Percentiles rank a stretch among this genome's conserved stretches.
These are phyloP conservation scores for Apamea monoglypha DNA, from an alignment of 2,888 invertebrate species.

Conservation along the genomic window DNA sequence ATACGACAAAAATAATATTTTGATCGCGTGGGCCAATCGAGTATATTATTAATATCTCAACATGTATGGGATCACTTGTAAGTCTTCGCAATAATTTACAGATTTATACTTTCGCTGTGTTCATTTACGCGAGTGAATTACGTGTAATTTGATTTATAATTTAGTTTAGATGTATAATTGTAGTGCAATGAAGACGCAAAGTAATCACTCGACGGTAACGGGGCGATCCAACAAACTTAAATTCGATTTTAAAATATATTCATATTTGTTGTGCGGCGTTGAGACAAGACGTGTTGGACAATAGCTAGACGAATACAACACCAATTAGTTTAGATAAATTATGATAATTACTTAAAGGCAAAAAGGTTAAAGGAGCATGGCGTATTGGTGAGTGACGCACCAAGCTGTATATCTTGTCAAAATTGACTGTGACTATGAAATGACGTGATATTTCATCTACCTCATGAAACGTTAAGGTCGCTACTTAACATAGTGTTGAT, in stretches of 20 bases:
- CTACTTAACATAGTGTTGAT: conserved; percentile 56
- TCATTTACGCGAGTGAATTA: conserved; percentile 67
- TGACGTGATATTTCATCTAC: conserved; percentile 61
- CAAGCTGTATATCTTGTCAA: conserved; percentile 26
- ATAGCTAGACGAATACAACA: conserved; percentile 18
- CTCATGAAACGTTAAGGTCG: conserved; percentile 54
- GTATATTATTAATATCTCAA: conserved; percentile 84
- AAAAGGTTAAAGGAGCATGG: conserved; percentile 19
- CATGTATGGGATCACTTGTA: conserved; percentile 87
- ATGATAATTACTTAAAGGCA: conserved; percentile 32
- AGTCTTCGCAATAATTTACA: conserved; percentile 80
- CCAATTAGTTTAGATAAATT: conserved; percentile 31
- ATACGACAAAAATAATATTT: conserved; percentile 76
- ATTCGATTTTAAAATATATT: conserved; percentile 37
- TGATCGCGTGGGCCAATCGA: conserved; percentile 87
- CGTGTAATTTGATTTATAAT: conserved; percentile 70
- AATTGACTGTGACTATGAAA: conserved; percentile 48
- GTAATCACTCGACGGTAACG: conserved; percentile 45
- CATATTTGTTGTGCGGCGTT: conserved; percentile 20
- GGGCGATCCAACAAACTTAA: conserved; percentile 45
- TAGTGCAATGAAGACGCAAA: conserved; percentile 51
- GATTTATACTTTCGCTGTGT: conserved; percentile 74
- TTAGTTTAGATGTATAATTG: conserved; percentile 69
- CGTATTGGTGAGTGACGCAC: not conserved
- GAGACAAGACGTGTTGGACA: not conserved